Conservation (phyloP, 2,113 vertebrate species). For the Gallinago media region DNA sequence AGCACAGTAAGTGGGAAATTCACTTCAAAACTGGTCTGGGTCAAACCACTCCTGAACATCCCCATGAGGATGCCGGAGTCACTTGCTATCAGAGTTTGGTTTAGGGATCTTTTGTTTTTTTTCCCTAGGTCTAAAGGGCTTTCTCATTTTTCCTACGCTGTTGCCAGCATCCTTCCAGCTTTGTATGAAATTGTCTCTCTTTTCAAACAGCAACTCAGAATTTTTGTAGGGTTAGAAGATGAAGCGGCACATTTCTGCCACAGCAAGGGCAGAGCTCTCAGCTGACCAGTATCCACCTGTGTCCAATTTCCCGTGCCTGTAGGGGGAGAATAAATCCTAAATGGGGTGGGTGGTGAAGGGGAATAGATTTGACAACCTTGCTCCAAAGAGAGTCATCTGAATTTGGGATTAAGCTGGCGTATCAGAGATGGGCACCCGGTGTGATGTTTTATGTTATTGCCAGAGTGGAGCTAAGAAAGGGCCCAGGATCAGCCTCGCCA, state of each 20-base stretch:
- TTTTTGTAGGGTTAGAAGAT: background rate
- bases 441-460: background rate
- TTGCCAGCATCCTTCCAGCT: background rate
- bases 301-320: background rate
- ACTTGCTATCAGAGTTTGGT: background rate
- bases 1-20: background rate
- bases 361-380: background rate
- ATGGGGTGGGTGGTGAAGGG: background rate
- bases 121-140: accelerated
- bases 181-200: background rate
- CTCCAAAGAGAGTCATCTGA: background rate
- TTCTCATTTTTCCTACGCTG: background rate
- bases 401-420: background rate
- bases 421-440: constrained; percentile 3
- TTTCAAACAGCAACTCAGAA: background rate
- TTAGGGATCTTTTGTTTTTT: background rate
- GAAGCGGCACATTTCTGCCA: background rate
- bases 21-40: accelerated
- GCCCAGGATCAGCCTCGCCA: no score
- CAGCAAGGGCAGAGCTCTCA: background rate
- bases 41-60: background rate
- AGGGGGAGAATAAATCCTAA: background rate
- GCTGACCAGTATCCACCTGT: background rate
- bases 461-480: no score
- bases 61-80: background rate